Conservation (phyloP, 2,113 vertebrate genomes). For the Thinocorus orbignyianus region DNA sequence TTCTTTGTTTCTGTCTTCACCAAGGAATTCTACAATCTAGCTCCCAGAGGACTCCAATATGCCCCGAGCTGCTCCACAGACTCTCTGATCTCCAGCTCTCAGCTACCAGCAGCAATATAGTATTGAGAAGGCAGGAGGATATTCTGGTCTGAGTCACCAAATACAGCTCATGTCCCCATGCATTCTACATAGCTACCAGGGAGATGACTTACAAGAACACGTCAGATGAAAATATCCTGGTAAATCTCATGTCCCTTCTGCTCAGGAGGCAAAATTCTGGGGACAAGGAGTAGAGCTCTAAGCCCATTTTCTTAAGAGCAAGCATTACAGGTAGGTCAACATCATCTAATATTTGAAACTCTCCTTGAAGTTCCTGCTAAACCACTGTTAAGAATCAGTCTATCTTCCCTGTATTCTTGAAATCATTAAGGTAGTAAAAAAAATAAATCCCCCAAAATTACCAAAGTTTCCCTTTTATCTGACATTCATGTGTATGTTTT, state of each 20-base stretch:
- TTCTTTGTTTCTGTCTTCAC: background rate
- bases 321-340: background rate
- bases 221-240: background rate
- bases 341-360: background rate
- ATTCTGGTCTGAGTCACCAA: conserved; percentile 20
- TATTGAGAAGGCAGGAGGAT: background rate
- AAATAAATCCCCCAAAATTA: background rate
- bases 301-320: background rate
- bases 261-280: background rate
- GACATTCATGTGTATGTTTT: background rate
- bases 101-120: background rate
- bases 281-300: background rate
- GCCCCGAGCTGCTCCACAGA: background rate
- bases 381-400: background rate
- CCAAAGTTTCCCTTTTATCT: background rate
- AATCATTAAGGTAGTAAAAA: background rate
- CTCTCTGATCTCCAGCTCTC: background rate
- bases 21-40: background rate
- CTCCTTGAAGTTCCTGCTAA: background rate
- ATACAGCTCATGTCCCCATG: background rate
- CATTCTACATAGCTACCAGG: background rate
- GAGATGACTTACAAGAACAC: background rate
- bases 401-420: background rate
- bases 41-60: background rate
- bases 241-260: background rate